These are phyloP conservation scores for Heliconius ismenius DNA, from an alignment of 2,888 invertebrate species.

Conservation along the genomic window DNA sequence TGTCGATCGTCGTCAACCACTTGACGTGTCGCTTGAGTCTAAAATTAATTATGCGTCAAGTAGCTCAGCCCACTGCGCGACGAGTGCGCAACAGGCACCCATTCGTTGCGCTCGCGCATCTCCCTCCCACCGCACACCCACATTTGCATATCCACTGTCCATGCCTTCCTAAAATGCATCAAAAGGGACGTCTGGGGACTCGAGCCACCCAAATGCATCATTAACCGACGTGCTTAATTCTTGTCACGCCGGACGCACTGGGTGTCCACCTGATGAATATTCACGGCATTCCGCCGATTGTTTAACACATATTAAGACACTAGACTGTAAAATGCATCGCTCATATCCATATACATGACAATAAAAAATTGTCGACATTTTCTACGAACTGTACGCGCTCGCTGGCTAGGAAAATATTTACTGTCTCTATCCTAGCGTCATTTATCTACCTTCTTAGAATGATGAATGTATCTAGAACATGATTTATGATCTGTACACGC, in stretches of 20 bases:
- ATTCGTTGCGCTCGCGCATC: conserved; percentile 75
- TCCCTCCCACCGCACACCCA: conserved; percentile 75
- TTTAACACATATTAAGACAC: conserved; percentile 80
- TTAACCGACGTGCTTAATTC: conserved; percentile 75
- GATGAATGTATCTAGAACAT: conserved; percentile 78
- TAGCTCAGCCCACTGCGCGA: conserved; percentile 65
- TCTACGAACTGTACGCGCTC: conserved; percentile 68
- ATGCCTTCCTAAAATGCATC: conserved; percentile 71
- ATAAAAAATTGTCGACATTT: conserved; percentile 69
- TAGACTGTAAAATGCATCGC: conserved; percentile 61
- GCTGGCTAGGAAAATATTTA: conserved; percentile 73
- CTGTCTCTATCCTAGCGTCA: conserved; percentile 77
- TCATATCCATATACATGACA: conserved; percentile 73
- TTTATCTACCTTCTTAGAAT: conserved; percentile 81
- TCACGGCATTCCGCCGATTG: conserved; percentile 78
- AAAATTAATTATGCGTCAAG: conserved; percentile 76
- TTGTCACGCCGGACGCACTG: conserved; percentile 77
- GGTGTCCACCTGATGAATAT: conserved; percentile 81
- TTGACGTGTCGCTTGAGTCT: conserved; percentile 73
- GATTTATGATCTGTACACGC: conserved; percentile 77
- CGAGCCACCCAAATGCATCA: conserved; percentile 74
- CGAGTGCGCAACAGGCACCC: conserved; percentile 70
- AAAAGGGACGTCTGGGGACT: conserved; percentile 69
- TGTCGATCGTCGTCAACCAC: conserved; percentile 74
- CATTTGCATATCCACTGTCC: conserved; percentile 75